phyloP scores from a whole-genome alignment of 1,140 invertebrate genomes.

The Papilio polyxenes region DNA sequence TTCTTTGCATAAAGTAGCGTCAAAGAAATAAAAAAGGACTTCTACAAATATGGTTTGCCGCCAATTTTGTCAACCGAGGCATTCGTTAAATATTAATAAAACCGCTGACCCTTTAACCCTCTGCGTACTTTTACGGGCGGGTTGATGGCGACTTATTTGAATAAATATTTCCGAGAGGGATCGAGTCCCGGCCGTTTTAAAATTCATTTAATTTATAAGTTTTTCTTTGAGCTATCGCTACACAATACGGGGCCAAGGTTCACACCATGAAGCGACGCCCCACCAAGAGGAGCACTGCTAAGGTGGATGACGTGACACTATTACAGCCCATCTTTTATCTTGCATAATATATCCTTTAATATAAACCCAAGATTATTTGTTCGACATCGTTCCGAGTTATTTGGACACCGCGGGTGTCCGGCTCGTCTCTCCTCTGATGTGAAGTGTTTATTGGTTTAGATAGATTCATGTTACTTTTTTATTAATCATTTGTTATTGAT shows the following conservation, averaged over 20 bases:
- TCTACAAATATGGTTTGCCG: constrained; percentile 53
- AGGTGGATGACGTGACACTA: constrained; percentile 74
- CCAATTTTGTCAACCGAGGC: constrained; percentile 78
- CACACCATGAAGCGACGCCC: constrained; percentile 60
- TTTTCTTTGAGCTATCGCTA: constrained; percentile 56
- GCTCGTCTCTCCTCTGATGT: constrained; percentile 58
- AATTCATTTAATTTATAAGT: constrained; percentile 70
- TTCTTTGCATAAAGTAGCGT: neutral
- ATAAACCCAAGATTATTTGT: constrained; percentile 72
- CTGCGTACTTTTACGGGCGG: constrained; percentile 74
- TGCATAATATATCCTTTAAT: constrained; percentile 75
- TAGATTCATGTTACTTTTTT: constrained; percentile 52
- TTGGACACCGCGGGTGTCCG: constrained; percentile 66
- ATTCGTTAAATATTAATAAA: constrained; percentile 80
- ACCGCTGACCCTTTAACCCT: constrained; percentile 72
- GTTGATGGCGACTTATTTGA: constrained; percentile 78
- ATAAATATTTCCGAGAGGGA: constrained; percentile 75
- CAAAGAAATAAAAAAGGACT: constrained; percentile 20
- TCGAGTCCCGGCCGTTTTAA: constrained; percentile 54
- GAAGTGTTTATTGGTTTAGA: constrained; percentile 64
- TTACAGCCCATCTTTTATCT: constrained; percentile 76
- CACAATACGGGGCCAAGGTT: constrained; percentile 53
- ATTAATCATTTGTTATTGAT: constrained; percentile 11
- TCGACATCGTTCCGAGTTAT: constrained; percentile 68
- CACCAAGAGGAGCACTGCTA: constrained; percentile 67